These are phyloP conservation scores for Scartelaos histophorus DNA, from an alignment of 2,113 vertebrate genomes.

Conservation along the genomic window DNA sequence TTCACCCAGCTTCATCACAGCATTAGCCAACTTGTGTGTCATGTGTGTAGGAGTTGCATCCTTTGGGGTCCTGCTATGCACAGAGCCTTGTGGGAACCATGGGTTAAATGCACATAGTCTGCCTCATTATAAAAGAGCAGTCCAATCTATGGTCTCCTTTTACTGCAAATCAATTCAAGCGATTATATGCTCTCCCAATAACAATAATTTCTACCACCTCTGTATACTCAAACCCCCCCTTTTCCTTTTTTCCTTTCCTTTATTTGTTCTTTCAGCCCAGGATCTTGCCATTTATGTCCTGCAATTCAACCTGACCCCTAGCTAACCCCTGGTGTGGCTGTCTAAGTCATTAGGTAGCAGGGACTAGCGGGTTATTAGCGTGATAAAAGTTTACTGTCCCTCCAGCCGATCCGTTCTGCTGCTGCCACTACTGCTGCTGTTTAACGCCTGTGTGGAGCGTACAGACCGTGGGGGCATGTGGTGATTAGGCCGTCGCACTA, in stretches of 20 bases:
- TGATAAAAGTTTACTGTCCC: conserved; percentile 77
- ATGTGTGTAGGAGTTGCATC: conserved; percentile 58
- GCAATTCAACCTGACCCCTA: conserved; percentile 79
- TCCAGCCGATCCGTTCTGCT: conserved; percentile 59
- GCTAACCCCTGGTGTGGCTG: conserved; percentile 70
- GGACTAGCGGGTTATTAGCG: conserved; percentile 71
- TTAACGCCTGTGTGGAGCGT: conserved; percentile 58
- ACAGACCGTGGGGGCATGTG: conserved; percentile 58
- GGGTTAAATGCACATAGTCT: conserved; percentile 63
- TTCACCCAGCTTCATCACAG: background rate
- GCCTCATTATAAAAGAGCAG: conserved; percentile 48
- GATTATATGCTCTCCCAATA: conserved; percentile 64
- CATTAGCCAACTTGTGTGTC: conserved; percentile 36
- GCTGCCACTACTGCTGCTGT: conserved; percentile 67
- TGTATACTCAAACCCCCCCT: conserved; percentile 36
- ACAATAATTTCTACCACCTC: conserved; percentile 53
- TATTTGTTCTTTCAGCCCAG: conserved; percentile 67
- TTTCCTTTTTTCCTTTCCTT: conserved; percentile 43
- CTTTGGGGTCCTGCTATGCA: conserved; percentile 46
- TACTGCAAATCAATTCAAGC: conserved; percentile 70
- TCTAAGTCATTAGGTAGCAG: conserved; percentile 69
- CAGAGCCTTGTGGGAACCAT: conserved; percentile 40
- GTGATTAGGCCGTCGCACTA: conserved; percentile 42
- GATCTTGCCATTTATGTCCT: conserved; percentile 71
- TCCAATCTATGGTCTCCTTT: conserved; percentile 65